Percentiles rank a stretch among this genome's conserved stretches.
Conservation (phyloP, 1,140 invertebrate species). For the Drosophila baimaii region DNA sequence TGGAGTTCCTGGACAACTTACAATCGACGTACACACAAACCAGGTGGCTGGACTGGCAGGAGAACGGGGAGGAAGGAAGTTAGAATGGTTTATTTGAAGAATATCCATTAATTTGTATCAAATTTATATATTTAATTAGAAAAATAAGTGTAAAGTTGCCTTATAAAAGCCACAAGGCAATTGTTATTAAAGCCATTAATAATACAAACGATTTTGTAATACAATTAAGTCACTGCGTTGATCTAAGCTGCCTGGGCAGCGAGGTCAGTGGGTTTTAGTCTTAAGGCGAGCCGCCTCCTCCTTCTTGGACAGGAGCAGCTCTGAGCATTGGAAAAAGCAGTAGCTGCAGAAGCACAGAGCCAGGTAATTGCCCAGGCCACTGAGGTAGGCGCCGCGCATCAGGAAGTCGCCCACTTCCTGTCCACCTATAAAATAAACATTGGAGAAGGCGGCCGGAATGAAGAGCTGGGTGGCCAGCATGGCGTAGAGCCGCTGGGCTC, state of each 20-base stretch:
- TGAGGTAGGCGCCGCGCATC: conserved; percentile 85
- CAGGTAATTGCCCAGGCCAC: conserved; percentile 80
- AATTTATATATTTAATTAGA: not conserved
- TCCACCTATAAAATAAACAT: conserved; percentile 94
- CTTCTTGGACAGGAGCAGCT: conserved; percentile 53
- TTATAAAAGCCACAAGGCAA: conserved; percentile 8
- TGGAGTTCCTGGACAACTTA: conserved; percentile 67
- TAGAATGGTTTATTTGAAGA: conserved; percentile 3
- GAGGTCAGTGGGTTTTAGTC: conserved; percentile 36
- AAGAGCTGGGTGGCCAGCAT: conserved; percentile 89
- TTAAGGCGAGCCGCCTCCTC: conserved; percentile 12
- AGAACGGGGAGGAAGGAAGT: conserved; percentile 10
- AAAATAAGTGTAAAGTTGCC: conserved; percentile 1
- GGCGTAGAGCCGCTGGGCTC: conserved; percentile 87
- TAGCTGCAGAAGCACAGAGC: conserved; percentile 75
- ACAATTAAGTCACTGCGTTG: conserved; percentile 7
- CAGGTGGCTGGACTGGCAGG: conserved; percentile 66
- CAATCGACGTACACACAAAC: conserved; percentile 74
- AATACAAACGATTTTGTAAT: conserved; percentile 29
- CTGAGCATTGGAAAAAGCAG: conserved; percentile 82
- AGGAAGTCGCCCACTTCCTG: conserved; percentile 89
- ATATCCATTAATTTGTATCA: not conserved
- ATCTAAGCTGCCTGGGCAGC: conserved; percentile 19
- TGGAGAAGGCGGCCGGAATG: conserved; percentile 91
- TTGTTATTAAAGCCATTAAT: conserved; percentile 9